A percentile compares a stretch with the other conserved stretches of the same genome.
Evolutionary conservation across 2,888 invertebrate species (phyloP).

Genomic region (Hydriomena furcata): DNA sequence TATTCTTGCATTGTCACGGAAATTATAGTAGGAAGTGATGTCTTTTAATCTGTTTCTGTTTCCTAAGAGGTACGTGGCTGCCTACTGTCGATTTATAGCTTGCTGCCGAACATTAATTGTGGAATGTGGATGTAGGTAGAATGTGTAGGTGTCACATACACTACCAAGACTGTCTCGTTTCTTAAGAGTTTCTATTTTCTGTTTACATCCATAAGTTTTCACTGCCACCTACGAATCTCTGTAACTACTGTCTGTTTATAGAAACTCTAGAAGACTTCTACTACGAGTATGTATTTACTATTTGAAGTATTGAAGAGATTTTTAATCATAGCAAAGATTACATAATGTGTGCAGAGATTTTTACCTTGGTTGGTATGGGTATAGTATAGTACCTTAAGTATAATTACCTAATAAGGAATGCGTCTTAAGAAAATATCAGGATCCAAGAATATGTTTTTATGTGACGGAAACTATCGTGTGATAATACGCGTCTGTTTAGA

Average conservation of each 20-base stretch:
- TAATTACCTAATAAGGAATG: no score
- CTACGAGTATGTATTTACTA: no score
- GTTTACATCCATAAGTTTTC: conserved; percentile 7
- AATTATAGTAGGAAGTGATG: not conserved
- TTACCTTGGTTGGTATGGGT: no score
- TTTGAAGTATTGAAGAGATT: no score
- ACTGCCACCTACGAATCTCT: conserved; percentile 10
- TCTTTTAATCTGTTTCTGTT: conserved; percentile 7
- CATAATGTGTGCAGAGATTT: no score
- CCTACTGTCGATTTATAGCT: conserved; percentile 3
- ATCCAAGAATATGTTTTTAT: no score
- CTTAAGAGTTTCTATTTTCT: conserved; percentile 13
- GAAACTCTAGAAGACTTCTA: not conserved
- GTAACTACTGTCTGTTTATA: conserved; percentile 7
- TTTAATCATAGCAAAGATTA: no score
- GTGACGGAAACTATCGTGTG: not conserved
- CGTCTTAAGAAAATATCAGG: no score
- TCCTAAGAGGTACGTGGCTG: not conserved
- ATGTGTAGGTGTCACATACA: conserved; percentile 11
- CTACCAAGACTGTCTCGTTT: conserved; percentile 1
- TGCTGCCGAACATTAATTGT: not conserved
- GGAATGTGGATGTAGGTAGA: not conserved
- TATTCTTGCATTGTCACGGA: conserved; percentile 1
- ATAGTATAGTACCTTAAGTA: no score
- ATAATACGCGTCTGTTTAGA: not conserved